Evolutionary conservation across 2,797 vertebrate genomes (phyloP).

Genomic region (Anomalospiza imberbis): DNA sequence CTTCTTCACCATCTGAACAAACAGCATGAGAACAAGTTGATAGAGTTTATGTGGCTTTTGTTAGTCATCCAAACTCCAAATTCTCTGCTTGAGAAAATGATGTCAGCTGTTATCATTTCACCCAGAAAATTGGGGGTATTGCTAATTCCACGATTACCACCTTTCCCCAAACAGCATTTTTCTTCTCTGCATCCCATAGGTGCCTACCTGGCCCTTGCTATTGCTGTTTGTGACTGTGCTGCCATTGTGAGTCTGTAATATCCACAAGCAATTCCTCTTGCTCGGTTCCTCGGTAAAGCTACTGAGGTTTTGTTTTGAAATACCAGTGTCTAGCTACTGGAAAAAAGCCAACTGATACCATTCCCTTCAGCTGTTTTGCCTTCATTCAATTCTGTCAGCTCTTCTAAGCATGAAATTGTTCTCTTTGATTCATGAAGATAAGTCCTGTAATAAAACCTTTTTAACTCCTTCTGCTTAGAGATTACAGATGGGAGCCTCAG

Average conservation of each 20-base stretch:
- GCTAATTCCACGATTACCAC: not conserved
- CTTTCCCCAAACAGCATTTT: not conserved
- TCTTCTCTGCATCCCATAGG: not conserved
- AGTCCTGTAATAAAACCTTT: not conserved
- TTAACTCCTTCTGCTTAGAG: not conserved
- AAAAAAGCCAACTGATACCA: not conserved
- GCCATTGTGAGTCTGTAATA: not conserved
- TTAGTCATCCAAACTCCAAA: not conserved
- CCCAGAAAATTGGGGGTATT: not conserved
- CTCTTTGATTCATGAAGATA: constrained; percentile 8
- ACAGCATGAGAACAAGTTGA: not conserved
- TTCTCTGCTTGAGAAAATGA: not conserved
- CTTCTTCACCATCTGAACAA: not conserved
- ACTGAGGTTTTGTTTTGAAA: constrained; percentile 13
- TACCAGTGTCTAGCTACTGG: not conserved
- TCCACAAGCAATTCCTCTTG: not conserved
- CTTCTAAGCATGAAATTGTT: constrained; percentile 26
- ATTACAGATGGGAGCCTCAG: not conserved
- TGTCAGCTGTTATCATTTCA: not conserved
- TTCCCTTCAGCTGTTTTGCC: not conserved
- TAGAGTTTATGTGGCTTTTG: not conserved
- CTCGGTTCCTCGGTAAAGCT: not conserved
- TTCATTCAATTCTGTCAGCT: constrained; percentile 13
- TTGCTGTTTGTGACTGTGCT: not conserved
- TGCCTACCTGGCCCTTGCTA: not conserved